Conservation (phyloP, 1,140 invertebrate genomes). For the Halesus radiatus region DNA sequence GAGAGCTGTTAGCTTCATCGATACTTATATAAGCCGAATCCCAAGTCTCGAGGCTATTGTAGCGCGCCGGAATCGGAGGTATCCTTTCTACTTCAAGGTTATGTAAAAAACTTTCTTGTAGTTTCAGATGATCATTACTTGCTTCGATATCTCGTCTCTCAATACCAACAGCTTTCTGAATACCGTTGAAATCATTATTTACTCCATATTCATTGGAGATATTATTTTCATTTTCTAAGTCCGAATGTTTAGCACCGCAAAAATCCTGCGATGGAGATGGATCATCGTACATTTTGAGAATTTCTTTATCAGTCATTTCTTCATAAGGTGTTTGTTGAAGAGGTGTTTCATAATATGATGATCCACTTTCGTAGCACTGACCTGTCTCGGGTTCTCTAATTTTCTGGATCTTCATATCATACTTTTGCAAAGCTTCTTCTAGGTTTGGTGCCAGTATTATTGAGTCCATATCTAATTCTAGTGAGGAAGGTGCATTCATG, state of each 20-base stretch:
- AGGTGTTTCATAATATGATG: conserved; percentile 37
- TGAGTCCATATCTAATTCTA: conserved; percentile 59
- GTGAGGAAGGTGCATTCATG: conserved; percentile 59
- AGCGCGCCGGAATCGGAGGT: background rate
- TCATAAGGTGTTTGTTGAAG: conserved; percentile 49
- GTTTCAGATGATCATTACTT: background rate
- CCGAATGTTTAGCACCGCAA: conserved; percentile 27
- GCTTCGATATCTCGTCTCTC: background rate
- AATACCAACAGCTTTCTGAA: conserved; percentile 20
- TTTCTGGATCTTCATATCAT: conserved; percentile 54
- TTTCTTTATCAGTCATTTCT: conserved; percentile 55
- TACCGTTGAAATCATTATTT: conserved; percentile 29
- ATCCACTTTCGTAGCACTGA: conserved; percentile 33
- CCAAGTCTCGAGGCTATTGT: conserved; percentile 64
- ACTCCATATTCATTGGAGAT: conserved; percentile 3
- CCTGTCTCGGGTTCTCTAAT: conserved; percentile 33
- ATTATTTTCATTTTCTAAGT: conserved; percentile 2
- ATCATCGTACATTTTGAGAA: conserved; percentile 54
- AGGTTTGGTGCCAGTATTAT: conserved; percentile 59
- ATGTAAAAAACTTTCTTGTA: background rate
- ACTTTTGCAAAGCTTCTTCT: conserved; percentile 54
- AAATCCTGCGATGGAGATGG: conserved; percentile 21
- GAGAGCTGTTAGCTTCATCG: conserved; percentile 65
- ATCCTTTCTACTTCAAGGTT: conserved; percentile 9
- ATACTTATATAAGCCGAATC: conserved; percentile 71